phyloP scores from a whole-genome alignment of 2,797 vertebrate species.

The Chelmon rostratus region DNA sequence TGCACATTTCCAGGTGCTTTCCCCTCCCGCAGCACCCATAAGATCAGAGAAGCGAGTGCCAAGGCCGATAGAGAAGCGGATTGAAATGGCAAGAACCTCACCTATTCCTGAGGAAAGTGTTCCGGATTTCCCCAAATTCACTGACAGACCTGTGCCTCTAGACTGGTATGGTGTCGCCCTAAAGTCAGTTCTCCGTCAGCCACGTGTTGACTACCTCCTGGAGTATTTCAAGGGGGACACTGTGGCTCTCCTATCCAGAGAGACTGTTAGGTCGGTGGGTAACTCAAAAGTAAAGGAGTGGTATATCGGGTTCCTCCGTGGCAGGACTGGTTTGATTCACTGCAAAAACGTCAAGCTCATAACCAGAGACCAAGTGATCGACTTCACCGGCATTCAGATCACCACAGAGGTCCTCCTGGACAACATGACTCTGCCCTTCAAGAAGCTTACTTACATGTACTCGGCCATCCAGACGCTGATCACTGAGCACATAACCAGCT shows the following conservation, averaged over 20 bases:
- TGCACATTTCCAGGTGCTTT: conserved; percentile 87
- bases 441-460: conserved; percentile 97
- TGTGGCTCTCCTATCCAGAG: conserved; percentile 91
- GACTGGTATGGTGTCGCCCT: conserved; percentile 91
- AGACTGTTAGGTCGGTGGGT: conserved; percentile 92
- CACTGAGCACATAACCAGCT: conserved; percentile 90
- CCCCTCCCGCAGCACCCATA: conserved; percentile 89
- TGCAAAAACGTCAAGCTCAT: conserved; percentile 96
- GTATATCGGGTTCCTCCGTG: conserved; percentile 94
- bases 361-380: conserved; percentile 92
- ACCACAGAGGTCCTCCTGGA: conserved; percentile 90
- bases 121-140: conserved; percentile 88
- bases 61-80: conserved; percentile 76
- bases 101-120: conserved; percentile 83
- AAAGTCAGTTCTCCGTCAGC: conserved; percentile 94
- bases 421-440: conserved; percentile 93
- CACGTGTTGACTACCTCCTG: conserved; percentile 92
- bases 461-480: conserved; percentile 93
- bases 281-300: conserved; percentile 96
- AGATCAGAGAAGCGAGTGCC: conserved; percentile 78
- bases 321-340: conserved; percentile 92
- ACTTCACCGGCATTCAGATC: conserved; percentile 86
- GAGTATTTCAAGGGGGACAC: conserved; percentile 99
- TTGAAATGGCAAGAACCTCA: conserved; percentile 76
- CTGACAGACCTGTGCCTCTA: conserved; percentile 86